Evolutionary conservation across 2,797 vertebrate species (phyloP), one percentile per base, ranked within the genome.

Genomic region (Darevskia nairensis): DNA sequence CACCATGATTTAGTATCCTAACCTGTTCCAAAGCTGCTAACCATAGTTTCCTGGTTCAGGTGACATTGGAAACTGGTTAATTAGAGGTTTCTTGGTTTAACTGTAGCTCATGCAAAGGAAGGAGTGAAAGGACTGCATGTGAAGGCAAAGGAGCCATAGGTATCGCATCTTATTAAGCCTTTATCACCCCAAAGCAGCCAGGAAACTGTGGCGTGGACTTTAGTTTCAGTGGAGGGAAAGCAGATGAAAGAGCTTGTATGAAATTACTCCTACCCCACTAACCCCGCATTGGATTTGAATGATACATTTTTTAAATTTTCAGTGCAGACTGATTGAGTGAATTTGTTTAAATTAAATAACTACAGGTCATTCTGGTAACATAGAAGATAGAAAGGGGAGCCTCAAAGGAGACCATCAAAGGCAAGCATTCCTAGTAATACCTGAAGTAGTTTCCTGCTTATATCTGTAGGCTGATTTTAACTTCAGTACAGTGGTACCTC

Each of bases 291-390:
- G 25, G 35, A 66, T 77, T 25, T 64, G 72, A 89, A 76, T 13
- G 23, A 88, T 89, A 88, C n/a, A 85, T 90, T 74, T 91, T 93
- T 90, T 78, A 90, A 35, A 35, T 92, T 64, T 92, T 93, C 79
- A 93, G 41, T 17, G 25, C 64, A 27, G 29, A 35, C 84, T 95
- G 88, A 90, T 74, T 80, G 85, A 85, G 27, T 91, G 75, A 89
- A 84, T 94, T 94, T 91, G 66, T 87, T 91, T 90, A 92, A 94
- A 90, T 92, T 89, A 88, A 93, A 94, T 91, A 44, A 82, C 46
- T 75, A 29, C 77, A 88, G 80, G 77, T 91, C 0, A 0, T 80
- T 75, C 80, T 86, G 89, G 76, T 86, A 94, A 82, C 44, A 84
- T 84, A 85, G 77, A 91, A 87, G 80, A 93, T 90, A 95, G 93